Conservation (phyloP, 2,888 invertebrate species). For the Lobophora halterata region DNA sequence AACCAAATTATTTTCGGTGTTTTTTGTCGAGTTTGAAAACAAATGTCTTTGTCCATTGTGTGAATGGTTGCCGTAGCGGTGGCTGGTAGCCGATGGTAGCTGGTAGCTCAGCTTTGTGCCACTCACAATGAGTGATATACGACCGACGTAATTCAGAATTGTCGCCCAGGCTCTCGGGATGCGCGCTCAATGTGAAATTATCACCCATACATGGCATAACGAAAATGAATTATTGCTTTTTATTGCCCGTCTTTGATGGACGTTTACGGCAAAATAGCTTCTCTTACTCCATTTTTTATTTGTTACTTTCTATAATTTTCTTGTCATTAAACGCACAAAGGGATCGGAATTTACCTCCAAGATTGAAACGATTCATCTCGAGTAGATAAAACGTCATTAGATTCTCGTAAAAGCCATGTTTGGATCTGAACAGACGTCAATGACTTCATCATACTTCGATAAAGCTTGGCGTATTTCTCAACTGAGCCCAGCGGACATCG, state of each 20-base stretch:
- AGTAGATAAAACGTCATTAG: conserved; percentile 58
- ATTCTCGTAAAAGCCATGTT: conserved; percentile 59
- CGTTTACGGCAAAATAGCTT: conserved; percentile 52
- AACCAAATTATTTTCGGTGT: conserved; percentile 67
- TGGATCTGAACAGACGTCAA: conserved; percentile 54
- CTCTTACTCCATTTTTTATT: conserved; percentile 46
- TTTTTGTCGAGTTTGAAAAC: conserved; percentile 72
- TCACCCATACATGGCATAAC: conserved; percentile 77
- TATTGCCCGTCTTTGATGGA: conserved; percentile 55
- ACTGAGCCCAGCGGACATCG: conserved; percentile 61
- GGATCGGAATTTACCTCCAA: conserved; percentile 33
- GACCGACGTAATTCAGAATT: conserved; percentile 75
- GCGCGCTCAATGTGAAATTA: conserved; percentile 72
- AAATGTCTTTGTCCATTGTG: conserved; percentile 71
- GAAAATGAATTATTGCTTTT: conserved; percentile 78
- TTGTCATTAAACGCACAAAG: conserved; percentile 40
- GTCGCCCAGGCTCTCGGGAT: conserved; percentile 62
- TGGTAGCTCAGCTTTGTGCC: conserved; percentile 72
- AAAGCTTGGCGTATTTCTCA: conserved; percentile 55
- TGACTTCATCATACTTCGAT: conserved; percentile 62
- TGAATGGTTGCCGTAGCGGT: conserved; percentile 61
- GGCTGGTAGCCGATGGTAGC: conserved; percentile 68
- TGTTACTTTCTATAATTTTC: conserved; percentile 28
- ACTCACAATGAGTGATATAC: conserved; percentile 79
- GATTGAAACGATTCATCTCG: conserved; percentile 44